These are phyloP conservation scores for Idaea dimidiata DNA, from an alignment of 2,888 invertebrate species.

Conservation along the genomic window DNA sequence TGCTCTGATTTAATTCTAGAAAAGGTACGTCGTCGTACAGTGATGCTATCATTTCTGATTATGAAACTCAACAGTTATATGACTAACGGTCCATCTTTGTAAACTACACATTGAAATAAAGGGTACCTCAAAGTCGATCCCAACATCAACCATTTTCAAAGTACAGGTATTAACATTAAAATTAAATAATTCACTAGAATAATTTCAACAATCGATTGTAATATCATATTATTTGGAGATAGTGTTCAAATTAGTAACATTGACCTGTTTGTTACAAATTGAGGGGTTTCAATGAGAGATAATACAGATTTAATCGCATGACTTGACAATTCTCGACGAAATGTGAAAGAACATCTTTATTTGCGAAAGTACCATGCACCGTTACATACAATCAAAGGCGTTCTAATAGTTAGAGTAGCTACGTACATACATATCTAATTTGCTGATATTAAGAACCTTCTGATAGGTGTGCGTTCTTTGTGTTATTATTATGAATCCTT, in stretches of 20 bases:
- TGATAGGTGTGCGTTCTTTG: slow-evolving; percentile 11
- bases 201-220: slow-evolving; percentile 21
- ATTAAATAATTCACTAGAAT: slow-evolving; percentile 9
- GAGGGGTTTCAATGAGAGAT: slow-evolving; percentile 35
- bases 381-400: slow-evolving; percentile 37
- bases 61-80: not conserved
- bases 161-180: not conserved
- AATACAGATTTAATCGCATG: slow-evolving; percentile 45
- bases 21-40: not conserved
- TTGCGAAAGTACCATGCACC: slow-evolving; percentile 32
- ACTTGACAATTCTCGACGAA: slow-evolving; percentile 39
- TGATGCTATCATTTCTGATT: not conserved
- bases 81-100: not conserved
- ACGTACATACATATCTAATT: slow-evolving; percentile 12
- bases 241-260: slow-evolving; percentile 42
- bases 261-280: slow-evolving; percentile 50
- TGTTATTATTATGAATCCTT: slow-evolving; percentile 25
- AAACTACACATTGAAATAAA: not conserved
- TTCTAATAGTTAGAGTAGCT: slow-evolving; percentile 28
- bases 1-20: not conserved
- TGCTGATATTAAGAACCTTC: slow-evolving; percentile 14
- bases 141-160: not conserved
- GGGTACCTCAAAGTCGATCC: slow-evolving; percentile 7
- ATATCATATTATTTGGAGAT: slow-evolving; percentile 22
- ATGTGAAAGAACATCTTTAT: slow-evolving; percentile 33